Evolutionary conservation across 2,113 vertebrate species (phyloP).

Genomic region (Lagopus leucura): DNA sequence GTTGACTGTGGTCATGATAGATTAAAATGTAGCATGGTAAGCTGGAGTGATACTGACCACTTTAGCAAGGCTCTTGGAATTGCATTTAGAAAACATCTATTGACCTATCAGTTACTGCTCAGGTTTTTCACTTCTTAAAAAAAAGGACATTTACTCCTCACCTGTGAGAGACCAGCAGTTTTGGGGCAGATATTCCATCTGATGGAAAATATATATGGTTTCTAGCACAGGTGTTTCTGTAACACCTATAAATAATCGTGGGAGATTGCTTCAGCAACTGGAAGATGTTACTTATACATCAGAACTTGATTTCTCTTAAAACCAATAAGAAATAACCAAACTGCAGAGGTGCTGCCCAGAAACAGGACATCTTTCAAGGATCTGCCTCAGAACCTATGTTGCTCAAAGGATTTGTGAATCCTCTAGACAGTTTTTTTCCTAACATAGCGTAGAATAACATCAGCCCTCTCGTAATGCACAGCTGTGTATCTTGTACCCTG

Average conservation of each 20-base stretch:
- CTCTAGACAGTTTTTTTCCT: slow-evolving; percentile 27
- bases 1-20: background rate
- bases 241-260: background rate
- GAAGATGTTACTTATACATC: background rate
- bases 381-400: background rate
- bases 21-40: background rate
- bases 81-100: background rate
- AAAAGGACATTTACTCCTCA: background rate
- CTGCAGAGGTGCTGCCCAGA: background rate
- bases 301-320: background rate
- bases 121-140: background rate
- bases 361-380: background rate
- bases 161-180: background rate
- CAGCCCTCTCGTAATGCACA: slow-evolving; percentile 22
- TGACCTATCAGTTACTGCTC: background rate
- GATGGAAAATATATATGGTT: background rate
- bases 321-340: background rate
- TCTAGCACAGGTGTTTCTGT: background rate
- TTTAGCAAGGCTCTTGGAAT: background rate
- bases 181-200: slow-evolving; percentile 8
- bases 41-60: background rate
- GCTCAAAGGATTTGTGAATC: slow-evolving; percentile 23
- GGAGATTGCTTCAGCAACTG: background rate
- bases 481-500: slow-evolving; percentile 41
- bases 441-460: slow-evolving; percentile 19